A percentile compares a stretch with the other conserved stretches of the same genome.
Conservation (phyloP, 2,888 invertebrate species). For the Zele albiditarsus region DNA sequence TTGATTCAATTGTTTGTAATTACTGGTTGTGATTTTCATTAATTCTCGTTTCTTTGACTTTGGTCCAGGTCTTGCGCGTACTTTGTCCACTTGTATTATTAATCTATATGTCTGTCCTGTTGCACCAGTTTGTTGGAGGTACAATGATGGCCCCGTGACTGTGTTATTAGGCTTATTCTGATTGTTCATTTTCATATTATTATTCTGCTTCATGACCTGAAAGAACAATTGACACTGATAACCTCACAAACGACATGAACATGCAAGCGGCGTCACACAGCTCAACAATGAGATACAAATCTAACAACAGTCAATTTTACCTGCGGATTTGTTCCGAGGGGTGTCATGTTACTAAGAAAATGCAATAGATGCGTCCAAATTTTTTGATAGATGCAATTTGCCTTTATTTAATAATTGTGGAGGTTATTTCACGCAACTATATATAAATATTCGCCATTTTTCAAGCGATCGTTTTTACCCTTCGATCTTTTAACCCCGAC, state of each 20-base stretch:
- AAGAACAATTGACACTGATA: constrained; percentile 1
- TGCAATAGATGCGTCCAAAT: neutral
- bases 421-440: neutral
- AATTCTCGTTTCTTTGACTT: constrained; percentile 53
- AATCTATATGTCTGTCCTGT: constrained; percentile 57
- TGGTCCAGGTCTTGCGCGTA: constrained; percentile 58
- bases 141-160: constrained; percentile 15
- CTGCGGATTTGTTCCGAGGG: constrained; percentile 11
- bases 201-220: constrained; percentile 7
- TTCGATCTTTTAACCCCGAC: neutral
- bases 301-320: neutral
- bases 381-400: no score
- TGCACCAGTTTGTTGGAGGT: constrained; percentile 21
- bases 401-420: neutral
- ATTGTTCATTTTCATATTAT: constrained; percentile 8
- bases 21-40: constrained; percentile 48
- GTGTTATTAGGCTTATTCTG: constrained; percentile 1
- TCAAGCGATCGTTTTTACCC: neutral
- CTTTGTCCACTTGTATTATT: constrained; percentile 65
- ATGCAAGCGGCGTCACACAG: neutral
- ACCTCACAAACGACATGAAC: neutral
- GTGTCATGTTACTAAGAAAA: constrained; percentile 5
- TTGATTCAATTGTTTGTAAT: neutral
- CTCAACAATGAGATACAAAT: neutral
- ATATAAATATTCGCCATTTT: neutral